Evolutionary conservation across 1,140 invertebrate species (phyloP), one percentile per base, ranked within the genome.

Genomic region (Meteorus sp.): DNA sequence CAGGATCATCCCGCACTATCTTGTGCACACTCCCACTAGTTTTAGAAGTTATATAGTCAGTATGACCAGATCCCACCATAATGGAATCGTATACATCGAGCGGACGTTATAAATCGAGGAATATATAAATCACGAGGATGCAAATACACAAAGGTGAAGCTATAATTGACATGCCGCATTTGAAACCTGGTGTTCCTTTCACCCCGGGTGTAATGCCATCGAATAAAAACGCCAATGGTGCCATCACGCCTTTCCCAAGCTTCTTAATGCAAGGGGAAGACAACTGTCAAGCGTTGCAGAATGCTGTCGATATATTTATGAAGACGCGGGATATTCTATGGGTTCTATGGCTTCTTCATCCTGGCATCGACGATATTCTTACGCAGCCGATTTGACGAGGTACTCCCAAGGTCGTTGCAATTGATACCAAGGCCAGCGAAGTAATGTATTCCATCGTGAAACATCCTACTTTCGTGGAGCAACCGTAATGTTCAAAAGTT

Each of bases 261-360:
- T 87, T 85, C 85, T 67, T 78, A 5, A 76, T 84, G 20, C 85
- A 87, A 65, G 84, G 86, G 58, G 85, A 86, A 66, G 84, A 83
- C 15, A 85, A 84, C 65, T 85, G 85, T 58, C 71, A 84, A 29
- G 84, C 84, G 0, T 62, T 88, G 1, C 85, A 87, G 58, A 85
- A 80, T 7, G 86, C 78, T 7, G 82, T 87, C 2, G 86, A 88
- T 66, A 67, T 87, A 2, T 77, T 73, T 31, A 60, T 87, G 19
- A 86, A 87, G 69, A 64, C 70, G 11, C 71, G 84, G 67, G 84
- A 84, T 58, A 81, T 85, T n/a, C 69, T 89, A 1, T 90, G 88
- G 88, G 80, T 84, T 1, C 74, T 90, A 43, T 88, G 88, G 88
- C 79, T 84, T 1, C 74, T 90, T 45, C 88, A 89, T 64, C 81